Conservation (phyloP, 1,140 invertebrate genomes). For the Drosophila obscura region DNA sequence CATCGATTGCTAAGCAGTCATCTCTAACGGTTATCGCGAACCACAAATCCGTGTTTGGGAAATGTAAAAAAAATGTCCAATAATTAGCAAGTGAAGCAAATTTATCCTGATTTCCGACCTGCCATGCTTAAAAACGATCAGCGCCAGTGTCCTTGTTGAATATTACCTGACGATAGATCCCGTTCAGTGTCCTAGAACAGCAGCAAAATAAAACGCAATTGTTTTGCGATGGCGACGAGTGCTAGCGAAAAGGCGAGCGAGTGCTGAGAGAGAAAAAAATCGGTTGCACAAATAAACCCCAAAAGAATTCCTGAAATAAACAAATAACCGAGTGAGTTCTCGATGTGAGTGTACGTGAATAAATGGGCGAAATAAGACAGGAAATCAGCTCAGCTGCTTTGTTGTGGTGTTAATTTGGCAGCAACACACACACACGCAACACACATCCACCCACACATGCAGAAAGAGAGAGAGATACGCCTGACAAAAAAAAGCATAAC, state of each 20-base stretch:
- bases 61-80: conserved; percentile 43
- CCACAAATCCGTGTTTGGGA: neutral
- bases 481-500: conserved; percentile 58
- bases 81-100: conserved; percentile 39
- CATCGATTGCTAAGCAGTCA: neutral
- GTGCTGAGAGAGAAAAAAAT: conserved; percentile 41
- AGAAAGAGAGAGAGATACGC: conserved; percentile 18
- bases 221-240: conserved; percentile 53
- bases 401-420: conserved; percentile 59
- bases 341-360: conserved; percentile 23
- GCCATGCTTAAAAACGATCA: neutral
- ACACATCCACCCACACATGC: conserved; percentile 11
- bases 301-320: conserved; percentile 12
- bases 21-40: conserved; percentile 1
- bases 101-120: conserved; percentile 7
- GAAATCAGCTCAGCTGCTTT: conserved; percentile 59
- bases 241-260: conserved; percentile 24
- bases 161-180: neutral
- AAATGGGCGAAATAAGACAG: conserved; percentile 14
- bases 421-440: conserved; percentile 12
- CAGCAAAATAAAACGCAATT: conserved; percentile 54
- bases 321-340: conserved; percentile 51
- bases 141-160: neutral
- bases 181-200: conserved; percentile 3
- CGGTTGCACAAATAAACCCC: conserved; percentile 14